phyloP scores from a whole-genome alignment of 2,113 vertebrate genomes.

The Plotosus lineatus region DNA sequence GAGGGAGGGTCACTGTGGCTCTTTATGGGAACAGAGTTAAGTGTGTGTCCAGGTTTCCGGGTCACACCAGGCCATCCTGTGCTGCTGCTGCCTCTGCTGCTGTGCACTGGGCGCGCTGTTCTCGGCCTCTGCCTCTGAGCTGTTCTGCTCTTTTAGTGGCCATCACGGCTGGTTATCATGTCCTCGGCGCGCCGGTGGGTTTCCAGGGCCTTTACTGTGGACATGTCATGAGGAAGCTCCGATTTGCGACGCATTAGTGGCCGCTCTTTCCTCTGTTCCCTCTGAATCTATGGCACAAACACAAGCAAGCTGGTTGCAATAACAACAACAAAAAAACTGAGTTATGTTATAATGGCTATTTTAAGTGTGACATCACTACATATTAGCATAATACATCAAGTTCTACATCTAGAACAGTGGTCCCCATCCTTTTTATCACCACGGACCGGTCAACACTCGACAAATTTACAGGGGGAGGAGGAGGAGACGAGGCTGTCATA shows the following conservation, averaged over 20 bases:
- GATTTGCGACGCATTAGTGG: conserved; percentile 92
- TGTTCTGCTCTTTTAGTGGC: conserved; percentile 78
- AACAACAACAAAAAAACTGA: neutral
- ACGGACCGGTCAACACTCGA: too few relatives aligned
- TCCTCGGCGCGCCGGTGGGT: conserved; percentile 89
- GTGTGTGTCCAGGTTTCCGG: conserved; percentile 33
- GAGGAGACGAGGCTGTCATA: too few relatives aligned
- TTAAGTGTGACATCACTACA: neutral
- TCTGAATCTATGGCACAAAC: conserved; percentile 76
- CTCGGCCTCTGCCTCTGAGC: conserved; percentile 40
- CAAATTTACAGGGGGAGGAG: too few relatives aligned
- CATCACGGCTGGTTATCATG: conserved; percentile 84
- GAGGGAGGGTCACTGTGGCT: conserved; percentile 26
- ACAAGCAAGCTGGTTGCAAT: neutral
- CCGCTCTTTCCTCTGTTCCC: conserved; percentile 87
- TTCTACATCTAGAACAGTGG: too few relatives aligned
- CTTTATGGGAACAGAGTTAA: conserved; percentile 41
- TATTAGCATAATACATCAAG: too few relatives aligned
- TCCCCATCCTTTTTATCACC: too few relatives aligned
- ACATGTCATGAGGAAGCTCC: conserved; percentile 94
- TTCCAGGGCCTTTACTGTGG: conserved; percentile 94
- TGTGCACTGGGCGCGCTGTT: conserved; percentile 50
- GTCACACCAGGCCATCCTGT: conserved; percentile 49
- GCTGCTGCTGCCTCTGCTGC: conserved; percentile 48
- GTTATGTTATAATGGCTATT: neutral